These are phyloP conservation scores for Leptocoma aspasia DNA, from an alignment of 2,113 vertebrate genomes.

Conservation along the genomic window DNA sequence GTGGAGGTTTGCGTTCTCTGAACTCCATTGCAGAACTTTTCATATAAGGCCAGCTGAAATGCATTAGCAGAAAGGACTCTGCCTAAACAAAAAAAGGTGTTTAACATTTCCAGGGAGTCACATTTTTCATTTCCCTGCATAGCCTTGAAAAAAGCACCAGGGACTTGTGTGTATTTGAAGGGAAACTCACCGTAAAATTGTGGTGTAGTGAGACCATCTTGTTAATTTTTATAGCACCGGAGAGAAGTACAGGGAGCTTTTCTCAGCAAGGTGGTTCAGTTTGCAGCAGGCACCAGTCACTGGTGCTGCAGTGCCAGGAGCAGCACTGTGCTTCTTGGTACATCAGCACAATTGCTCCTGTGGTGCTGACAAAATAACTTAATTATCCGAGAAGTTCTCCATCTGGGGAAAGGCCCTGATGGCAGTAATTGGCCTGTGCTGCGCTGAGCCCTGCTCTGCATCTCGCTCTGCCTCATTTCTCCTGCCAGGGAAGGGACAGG, in stretches of 20 bases:
- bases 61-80: neutral
- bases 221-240: neutral
- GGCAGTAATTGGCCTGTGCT: neutral
- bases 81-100: neutral
- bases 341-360: neutral
- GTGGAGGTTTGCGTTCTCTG: neutral
- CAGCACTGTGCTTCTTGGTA: accelerated
- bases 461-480: neutral
- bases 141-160: neutral
- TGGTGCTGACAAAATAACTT: constrained; percentile 21
- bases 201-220: neutral
- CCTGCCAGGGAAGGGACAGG: neutral
- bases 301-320: neutral
- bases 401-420: neutral
- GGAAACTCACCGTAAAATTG: neutral
- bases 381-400: neutral
- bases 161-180: neutral
- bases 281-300: neutral
- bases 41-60: neutral
- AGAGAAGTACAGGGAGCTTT: neutral
- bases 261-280: neutral
- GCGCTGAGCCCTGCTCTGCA: neutral
- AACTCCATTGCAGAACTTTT: accelerated
- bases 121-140: neutral
- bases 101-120: neutral